Conservation (phyloP, 2,888 invertebrate species). For the Noctua pronuba region DNA sequence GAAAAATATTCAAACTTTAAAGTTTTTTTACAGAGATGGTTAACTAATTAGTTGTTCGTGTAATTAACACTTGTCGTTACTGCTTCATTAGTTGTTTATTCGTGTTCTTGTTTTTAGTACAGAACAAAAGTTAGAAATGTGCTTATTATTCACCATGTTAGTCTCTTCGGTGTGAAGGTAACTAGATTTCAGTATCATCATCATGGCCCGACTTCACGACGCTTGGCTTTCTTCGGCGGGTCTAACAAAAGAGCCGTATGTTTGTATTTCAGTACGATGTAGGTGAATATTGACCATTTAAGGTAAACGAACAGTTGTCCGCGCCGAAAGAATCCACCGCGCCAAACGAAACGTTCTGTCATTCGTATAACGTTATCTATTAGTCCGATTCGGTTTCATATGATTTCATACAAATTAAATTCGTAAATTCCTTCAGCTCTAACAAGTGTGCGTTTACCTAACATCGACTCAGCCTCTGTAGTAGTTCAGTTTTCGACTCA, state of each 20-base stretch:
- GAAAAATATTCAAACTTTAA: background rate
- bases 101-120: background rate
- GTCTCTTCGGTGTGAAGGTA: background rate
- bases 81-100: slow-evolving; percentile 12
- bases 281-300: background rate
- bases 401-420: background rate
- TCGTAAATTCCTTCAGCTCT: background rate
- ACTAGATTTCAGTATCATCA: background rate
- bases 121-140: background rate
- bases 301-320: background rate
- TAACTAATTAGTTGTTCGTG: slow-evolving; percentile 29
- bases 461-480: background rate
- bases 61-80: slow-evolving; percentile 15
- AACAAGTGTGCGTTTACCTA: no score
- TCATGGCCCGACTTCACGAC: no score
- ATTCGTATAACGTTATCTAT: background rate
- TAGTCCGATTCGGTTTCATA: background rate
- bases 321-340: background rate
- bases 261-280: background rate
- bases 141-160: background rate
- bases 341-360: background rate
- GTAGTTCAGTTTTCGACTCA: no score
- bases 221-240: no score
- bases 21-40: slow-evolving; percentile 11
- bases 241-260: background rate